These are phyloP conservation scores for Mimachlamys varia DNA, from an alignment of 2,888 invertebrate species.

Conservation along the genomic window DNA sequence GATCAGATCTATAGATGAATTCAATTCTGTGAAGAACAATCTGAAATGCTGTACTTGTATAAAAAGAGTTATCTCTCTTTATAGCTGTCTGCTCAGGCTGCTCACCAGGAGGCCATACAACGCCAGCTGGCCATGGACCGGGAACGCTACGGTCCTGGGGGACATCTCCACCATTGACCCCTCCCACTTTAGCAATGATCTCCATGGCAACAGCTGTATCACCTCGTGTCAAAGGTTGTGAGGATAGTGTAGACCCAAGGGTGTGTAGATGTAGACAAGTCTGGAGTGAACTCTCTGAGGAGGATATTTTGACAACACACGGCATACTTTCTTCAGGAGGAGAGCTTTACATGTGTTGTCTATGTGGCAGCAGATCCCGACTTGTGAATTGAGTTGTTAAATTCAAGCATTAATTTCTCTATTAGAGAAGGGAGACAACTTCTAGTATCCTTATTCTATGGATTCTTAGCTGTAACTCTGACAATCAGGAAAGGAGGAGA, in stretches of 20 bases:
- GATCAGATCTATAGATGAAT: too few species aligned
- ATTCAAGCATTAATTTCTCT: slow-evolving; percentile 2
- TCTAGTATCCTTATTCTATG: neutral
- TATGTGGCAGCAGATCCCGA: neutral
- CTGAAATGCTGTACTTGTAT: neutral
- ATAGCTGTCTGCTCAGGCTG: slow-evolving; percentile 83
- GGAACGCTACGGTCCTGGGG: slow-evolving; percentile 82
- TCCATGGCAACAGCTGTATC: neutral
- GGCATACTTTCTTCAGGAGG: neutral
- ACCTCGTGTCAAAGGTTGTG: neutral
- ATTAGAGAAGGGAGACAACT: neutral
- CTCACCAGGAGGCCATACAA: slow-evolving; percentile 92
- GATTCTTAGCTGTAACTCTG: neutral
- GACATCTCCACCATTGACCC: slow-evolving; percentile 64
- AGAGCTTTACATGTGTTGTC: neutral
- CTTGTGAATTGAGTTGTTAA: neutral
- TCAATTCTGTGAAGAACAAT: too few species aligned
- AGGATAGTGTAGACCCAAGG: neutral
- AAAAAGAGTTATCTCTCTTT: slow-evolving; percentile 50
- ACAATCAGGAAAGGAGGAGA: neutral
- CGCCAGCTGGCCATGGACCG: slow-evolving; percentile 92
- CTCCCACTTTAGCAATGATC: neutral
- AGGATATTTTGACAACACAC: neutral
- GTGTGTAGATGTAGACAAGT: neutral
- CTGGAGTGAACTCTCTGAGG: too few species aligned